Evolutionary conservation across 2,113 vertebrate species (phyloP).

Genomic region (Cyphomyrus discorhynchus): DNA sequence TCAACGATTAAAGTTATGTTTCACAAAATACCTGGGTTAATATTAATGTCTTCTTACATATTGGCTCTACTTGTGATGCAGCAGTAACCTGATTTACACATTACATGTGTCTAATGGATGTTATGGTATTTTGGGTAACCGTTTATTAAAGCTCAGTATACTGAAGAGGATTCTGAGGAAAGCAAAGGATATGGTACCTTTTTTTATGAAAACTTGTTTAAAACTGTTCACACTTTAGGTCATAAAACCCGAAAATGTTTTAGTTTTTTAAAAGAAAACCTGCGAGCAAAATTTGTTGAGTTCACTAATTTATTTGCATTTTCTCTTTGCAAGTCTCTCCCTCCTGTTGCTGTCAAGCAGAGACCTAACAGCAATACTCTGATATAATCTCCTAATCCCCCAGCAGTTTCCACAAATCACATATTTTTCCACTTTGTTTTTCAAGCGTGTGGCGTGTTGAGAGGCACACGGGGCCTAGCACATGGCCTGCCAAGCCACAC

Average conservation of each 20-base stretch:
- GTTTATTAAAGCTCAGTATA: background rate
- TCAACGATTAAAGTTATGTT: background rate
- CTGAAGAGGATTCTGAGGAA: background rate
- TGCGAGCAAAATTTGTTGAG: background rate
- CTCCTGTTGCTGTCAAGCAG: background rate
- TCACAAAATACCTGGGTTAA: background rate
- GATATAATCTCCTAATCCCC: conserved; percentile 14
- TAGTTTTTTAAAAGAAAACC: background rate
- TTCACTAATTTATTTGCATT: background rate
- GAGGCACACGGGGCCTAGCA: background rate
- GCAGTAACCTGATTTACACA: background rate
- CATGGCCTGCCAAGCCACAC: background rate
- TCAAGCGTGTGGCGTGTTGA: conserved; percentile 3
- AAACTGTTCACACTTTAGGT: background rate
- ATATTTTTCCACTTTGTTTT: conserved; percentile 1
- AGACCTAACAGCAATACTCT: conserved; percentile 14
- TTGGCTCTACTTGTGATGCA: background rate
- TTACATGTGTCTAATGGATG: background rate
- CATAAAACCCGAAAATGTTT: background rate
- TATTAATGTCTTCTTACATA: background rate
- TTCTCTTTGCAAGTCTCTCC: background rate
- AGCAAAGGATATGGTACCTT: background rate
- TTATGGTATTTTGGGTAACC: background rate
- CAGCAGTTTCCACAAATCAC: background rate
- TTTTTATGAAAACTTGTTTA: background rate